phyloP scores from a whole-genome alignment of 64 coral and sea anemone genomes.

The Cladopsammia gracilis region DNA sequence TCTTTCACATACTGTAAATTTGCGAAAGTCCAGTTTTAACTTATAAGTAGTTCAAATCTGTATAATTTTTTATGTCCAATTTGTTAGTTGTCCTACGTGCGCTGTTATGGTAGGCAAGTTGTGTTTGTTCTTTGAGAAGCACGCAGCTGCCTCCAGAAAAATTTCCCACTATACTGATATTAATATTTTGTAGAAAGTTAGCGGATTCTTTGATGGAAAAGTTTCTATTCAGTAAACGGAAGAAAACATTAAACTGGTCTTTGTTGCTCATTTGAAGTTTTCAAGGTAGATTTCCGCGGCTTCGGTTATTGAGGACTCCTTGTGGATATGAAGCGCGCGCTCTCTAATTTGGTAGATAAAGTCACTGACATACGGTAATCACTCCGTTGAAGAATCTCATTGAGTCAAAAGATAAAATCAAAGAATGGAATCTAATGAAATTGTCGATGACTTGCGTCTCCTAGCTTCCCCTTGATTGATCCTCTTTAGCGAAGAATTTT shows the following conservation, averaged over 20 bases:
- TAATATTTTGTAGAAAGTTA: slow-evolving; percentile 81
- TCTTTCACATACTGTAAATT: slow-evolving; percentile 70
- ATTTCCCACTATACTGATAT: slow-evolving; percentile 70
- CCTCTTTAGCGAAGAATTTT: slow-evolving; percentile 12
- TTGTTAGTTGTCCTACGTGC: slow-evolving; percentile 83
- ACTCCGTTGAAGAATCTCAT: slow-evolving; percentile 44
- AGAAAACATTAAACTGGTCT: slow-evolving; percentile 64
- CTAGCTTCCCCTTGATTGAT: slow-evolving; percentile 28
- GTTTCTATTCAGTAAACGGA: slow-evolving; percentile 83
- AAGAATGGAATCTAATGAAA: slow-evolving; percentile 68
- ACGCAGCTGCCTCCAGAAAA: slow-evolving; percentile 63
- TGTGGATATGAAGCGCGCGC: slow-evolving; percentile 30
- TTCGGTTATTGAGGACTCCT: slow-evolving; percentile 33
- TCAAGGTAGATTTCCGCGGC: slow-evolving; percentile 62
- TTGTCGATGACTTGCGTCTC: slow-evolving; percentile 31
- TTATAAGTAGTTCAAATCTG: slow-evolving; percentile 73
- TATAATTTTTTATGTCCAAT: slow-evolving; percentile 88
- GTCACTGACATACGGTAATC: slow-evolving; percentile 59
- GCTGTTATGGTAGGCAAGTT: slow-evolving; percentile 43
- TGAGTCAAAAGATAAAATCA: slow-evolving; percentile 63
- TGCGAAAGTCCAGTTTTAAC: slow-evolving; percentile 24
- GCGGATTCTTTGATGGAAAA: slow-evolving; percentile 82
- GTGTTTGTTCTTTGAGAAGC: slow-evolving; percentile 67
- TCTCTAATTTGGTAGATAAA: slow-evolving; percentile 57
- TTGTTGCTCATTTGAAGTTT: slow-evolving; percentile 97